phyloP scores from a whole-genome alignment of 2,113 vertebrate species.

The Alaudala cheleensis region DNA sequence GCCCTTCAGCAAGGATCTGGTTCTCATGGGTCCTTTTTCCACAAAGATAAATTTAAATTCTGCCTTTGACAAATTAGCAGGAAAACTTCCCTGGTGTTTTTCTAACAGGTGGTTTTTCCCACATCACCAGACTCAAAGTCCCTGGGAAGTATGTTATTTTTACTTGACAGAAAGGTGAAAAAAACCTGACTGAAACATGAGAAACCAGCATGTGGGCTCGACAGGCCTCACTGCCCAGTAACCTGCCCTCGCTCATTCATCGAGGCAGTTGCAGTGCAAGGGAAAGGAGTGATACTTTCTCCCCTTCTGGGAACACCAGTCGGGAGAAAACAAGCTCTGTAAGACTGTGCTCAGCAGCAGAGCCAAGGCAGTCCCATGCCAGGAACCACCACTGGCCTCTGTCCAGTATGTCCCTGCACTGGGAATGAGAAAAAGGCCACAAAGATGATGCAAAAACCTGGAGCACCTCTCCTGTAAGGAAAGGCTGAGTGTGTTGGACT shows the following conservation, averaged over 20 bases:
- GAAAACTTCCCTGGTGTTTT: not conserved
- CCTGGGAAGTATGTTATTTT: not conserved
- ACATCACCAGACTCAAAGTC: not conserved
- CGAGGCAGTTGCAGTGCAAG: not conserved
- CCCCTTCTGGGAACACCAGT: not conserved
- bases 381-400: not conserved
- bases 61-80: slow-evolving; percentile 19
- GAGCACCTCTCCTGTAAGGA: not conserved
- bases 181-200: not conserved
- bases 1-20: not conserved
- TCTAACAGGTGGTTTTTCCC: slow-evolving; percentile 44
- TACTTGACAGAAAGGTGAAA: not conserved
- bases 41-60: not conserved
- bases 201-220: not conserved
- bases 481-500: not conserved
- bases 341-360: not conserved
- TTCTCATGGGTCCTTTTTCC: not conserved
- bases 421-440: not conserved
- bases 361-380: not conserved
- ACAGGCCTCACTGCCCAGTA: not conserved
- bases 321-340: not conserved
- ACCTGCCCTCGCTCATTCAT: not conserved
- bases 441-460: not conserved
- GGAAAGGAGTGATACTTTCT: not conserved
- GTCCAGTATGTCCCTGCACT: not conserved